Percentiles rank a stretch among this genome's conserved stretches.
Evolutionary conservation across 2,888 invertebrate genomes (phyloP).

Genomic region (Luperina testacea): DNA sequence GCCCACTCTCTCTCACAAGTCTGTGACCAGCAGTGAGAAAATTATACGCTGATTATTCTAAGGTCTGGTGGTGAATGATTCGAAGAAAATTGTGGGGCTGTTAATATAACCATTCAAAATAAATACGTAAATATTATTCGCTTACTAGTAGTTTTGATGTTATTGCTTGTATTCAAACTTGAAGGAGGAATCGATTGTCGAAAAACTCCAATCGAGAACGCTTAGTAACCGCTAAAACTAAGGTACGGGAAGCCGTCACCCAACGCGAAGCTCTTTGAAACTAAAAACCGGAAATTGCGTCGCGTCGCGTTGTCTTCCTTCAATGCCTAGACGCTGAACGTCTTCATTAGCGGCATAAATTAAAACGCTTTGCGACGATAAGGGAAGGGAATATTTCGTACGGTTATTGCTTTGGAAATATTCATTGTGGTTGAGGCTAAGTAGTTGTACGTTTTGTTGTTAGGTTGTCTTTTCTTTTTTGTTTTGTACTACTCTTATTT

Average conservation of each 20-base stretch:
- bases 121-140: background rate
- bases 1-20: background rate
- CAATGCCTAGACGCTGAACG: constrained; percentile 80
- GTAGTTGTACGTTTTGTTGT: background rate
- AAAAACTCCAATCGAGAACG: constrained; percentile 66
- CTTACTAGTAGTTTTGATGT: background rate
- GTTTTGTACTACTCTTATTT: background rate
- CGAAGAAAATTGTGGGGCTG: background rate
- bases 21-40: no score
- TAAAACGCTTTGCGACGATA: constrained; percentile 75
- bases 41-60: no score
- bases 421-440: background rate
- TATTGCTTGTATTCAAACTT: background rate
- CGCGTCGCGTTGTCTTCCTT: constrained; percentile 82
- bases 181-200: background rate
- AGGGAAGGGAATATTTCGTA: constrained; percentile 34
- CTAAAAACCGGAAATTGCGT: constrained; percentile 90
- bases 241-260: constrained; percentile 77
- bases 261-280: constrained; percentile 84
- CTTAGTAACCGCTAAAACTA: constrained; percentile 67
- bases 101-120: background rate
- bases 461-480: background rate
- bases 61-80: background rate
- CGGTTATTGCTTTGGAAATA: constrained; percentile 38
- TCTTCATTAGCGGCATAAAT: constrained; percentile 87